Conservation (phyloP, 2,888 invertebrate genomes). For the Drosophila borborema region DNA sequence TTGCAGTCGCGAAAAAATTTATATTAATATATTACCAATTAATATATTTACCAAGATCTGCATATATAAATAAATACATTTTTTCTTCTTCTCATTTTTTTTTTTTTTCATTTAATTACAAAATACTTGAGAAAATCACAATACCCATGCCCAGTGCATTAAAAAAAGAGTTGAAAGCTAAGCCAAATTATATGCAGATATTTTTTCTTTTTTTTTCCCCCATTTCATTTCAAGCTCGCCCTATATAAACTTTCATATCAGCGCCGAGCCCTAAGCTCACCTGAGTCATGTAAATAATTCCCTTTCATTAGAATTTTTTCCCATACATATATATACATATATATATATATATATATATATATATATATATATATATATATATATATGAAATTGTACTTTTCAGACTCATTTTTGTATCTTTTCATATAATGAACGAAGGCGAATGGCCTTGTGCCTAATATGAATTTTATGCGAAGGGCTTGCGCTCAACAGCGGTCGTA, state of each 20-base stretch:
- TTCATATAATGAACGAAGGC: constrained; percentile 42
- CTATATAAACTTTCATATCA: constrained; percentile 54
- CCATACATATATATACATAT: neutral
- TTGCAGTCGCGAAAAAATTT: no score
- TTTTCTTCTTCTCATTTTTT: rapidly evolving
- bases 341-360: constrained; percentile 22
- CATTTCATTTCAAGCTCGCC: constrained; percentile 20
- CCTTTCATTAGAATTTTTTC: constrained; percentile 65
- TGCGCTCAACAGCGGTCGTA: constrained; percentile 40
- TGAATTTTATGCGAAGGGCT: constrained; percentile 71
- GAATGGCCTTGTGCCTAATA: constrained; percentile 75
- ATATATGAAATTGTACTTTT: constrained; percentile 53
- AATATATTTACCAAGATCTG: no score
- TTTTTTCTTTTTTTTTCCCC: neutral
- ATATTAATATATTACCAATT: no score
- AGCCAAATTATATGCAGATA: constrained; percentile 37
- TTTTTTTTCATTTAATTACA: neutral
- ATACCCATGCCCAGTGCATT: neutral
- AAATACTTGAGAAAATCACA: neutral
- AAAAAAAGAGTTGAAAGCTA: constrained; percentile 12
- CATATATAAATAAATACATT: no score
- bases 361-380: neutral
- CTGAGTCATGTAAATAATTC: constrained; percentile 73
- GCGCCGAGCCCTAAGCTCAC: constrained; percentile 30
- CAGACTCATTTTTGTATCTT: constrained; percentile 46